Percentiles rank a stretch among this genome's conserved stretches.
Conservation (phyloP, 2,888 invertebrate species). For the Melipona beecheii region DNA sequence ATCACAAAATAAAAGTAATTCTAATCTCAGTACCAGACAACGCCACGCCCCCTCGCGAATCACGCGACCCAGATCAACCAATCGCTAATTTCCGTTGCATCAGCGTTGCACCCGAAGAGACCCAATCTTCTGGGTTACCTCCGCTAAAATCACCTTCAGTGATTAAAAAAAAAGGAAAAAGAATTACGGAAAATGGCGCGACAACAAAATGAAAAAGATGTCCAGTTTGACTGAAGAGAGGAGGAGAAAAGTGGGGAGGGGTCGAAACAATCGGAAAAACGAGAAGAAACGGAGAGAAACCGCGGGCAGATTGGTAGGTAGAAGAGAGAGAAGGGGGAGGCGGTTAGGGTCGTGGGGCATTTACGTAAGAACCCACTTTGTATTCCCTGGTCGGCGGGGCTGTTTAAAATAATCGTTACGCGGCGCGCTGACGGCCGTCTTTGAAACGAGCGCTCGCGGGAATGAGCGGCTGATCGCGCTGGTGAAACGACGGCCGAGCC, state of each 20-base stretch:
- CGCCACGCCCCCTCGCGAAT: too few species aligned
- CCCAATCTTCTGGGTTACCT: too few species aligned
- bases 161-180: too few species aligned
- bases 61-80: too few species aligned
- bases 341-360: constrained; percentile 62
- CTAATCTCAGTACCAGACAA: too few species aligned
- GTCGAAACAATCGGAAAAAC: neutral
- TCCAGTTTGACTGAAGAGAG: neutral
- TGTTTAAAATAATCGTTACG: constrained; percentile 81
- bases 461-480: constrained; percentile 57
- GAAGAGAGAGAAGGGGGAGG: constrained; percentile 19
- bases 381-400: constrained; percentile 77
- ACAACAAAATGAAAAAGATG: neutral
- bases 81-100: too few species aligned
- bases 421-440: constrained; percentile 60
- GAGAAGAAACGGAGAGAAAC: neutral
- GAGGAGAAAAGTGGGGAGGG: neutral
- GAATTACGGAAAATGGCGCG: too few species aligned
- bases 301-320: neutral
- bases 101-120: too few species aligned
- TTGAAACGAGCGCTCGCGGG: constrained; percentile 59
- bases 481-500: constrained; percentile 22
- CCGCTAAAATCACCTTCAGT: too few species aligned
- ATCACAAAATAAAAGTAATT: too few species aligned
- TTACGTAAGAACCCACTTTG: constrained; percentile 81